phyloP scores from a whole-genome alignment of 2,113 vertebrate species.

The Stomatorhinus ivindoensis region DNA sequence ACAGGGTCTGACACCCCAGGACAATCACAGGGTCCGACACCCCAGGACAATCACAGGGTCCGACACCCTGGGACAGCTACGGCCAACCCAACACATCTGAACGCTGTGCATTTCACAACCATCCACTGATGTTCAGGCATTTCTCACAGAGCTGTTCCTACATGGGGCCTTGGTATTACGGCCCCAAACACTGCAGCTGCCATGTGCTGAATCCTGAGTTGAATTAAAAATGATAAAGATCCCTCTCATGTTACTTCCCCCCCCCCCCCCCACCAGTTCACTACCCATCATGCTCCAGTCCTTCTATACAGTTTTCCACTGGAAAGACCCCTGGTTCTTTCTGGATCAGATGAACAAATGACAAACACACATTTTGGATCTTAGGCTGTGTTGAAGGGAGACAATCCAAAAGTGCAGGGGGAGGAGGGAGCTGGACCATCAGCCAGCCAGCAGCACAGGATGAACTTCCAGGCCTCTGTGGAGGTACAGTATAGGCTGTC shows the following conservation, averaged over 20 bases:
- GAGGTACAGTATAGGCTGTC: constrained; percentile 3
- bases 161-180: neutral
- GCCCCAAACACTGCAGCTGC: neutral
- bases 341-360: neutral
- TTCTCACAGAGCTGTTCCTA: neutral
- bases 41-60: neutral
- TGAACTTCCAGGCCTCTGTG: neutral
- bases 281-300: neutral
- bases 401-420: neutral
- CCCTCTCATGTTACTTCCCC: neutral
- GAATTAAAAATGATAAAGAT: neutral
- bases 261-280: no score
- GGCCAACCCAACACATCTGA: neutral
- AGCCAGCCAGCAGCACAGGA: neutral
- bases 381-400: neutral
- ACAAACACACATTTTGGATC: neutral
- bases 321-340: neutral
- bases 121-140: neutral
- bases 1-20: neutral
- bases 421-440: neutral
- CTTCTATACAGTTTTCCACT: neutral
- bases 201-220: neutral
- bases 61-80: neutral
- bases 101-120: neutral
- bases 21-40: neutral